Base-by-base conservation (phyloP, 1,140 invertebrate species). In the Heliconius eleuchia region DNA sequence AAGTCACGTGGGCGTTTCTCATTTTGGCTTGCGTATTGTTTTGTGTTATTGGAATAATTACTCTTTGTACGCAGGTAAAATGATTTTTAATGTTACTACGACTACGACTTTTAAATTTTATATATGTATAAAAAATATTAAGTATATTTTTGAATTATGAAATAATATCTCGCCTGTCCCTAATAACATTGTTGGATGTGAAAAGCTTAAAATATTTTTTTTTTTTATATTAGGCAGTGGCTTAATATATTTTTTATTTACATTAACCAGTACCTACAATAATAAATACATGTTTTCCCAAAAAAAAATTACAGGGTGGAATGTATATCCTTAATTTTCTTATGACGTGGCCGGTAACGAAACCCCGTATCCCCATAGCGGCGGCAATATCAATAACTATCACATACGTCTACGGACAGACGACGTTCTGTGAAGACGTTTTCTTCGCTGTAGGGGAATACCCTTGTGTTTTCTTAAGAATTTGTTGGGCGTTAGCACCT, bases 361-460 rank as follows among this genome's bases (percentile, higher is more conserved):
- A 87, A 27, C 77, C 86, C 0, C 86, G 91, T 1, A 81, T 82
- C 19, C 79, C 84, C 0, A 82, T 91, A 4, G 88, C 87, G 18
- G 88, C 86, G 1, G 55, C 84, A 0, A 74, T 86, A 0, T 83
- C 85, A 0, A 50, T 83, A 0, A 84, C 88, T 0, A 80, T 94
- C 23, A 92, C 89, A 0, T 94, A 87, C 79, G 34, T 86, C 0
- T 92, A 92, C 42, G 91, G 92, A 2, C 92, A 94, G 81, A 89
- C 87, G 2, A 85, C 86, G 0, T 94, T 94, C 82, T 92, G 92
- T 72, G 92, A 92, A 81, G 85, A 91, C 18, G 80, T 94, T 6
- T 94, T 85, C 77, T 90, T 88, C 39, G 88, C 90, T 0, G 86
- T 90, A 0, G 91, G 90, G 16, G 92, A 94, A 74, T 92, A 92